Evolutionary conservation across 1,140 invertebrate species (phyloP).

Genomic region (Thereuonema tuberculata): DNA sequence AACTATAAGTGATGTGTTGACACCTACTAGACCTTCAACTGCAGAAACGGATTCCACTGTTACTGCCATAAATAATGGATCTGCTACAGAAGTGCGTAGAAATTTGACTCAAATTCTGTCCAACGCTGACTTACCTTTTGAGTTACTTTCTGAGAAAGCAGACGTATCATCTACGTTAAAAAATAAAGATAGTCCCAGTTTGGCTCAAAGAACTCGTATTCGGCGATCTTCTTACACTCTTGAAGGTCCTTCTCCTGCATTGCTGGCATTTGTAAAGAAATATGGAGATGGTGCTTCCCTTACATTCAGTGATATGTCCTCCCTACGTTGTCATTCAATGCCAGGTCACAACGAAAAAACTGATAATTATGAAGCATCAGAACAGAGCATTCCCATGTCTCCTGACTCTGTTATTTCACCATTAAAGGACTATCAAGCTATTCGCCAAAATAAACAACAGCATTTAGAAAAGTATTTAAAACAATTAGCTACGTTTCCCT

Average conservation of each 20-base stretch:
- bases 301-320: neutral
- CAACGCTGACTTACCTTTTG: neutral
- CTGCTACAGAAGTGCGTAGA: neutral
- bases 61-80: neutral
- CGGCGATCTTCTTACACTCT: conserved; percentile 8
- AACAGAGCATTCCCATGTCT: too few species aligned
- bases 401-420: too few species aligned
- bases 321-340: neutral
- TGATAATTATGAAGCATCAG: too few species aligned
- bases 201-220: neutral
- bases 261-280: neutral
- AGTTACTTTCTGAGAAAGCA: neutral
- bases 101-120: neutral
- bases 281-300: neutral
- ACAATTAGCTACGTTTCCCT: neutral
- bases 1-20: neutral
- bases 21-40: neutral
- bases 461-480: neutral
- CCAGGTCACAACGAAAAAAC: too few species aligned
- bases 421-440: too few species aligned
- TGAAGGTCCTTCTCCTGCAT: conserved; percentile 6
- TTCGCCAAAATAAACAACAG: neutral
- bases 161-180: neutral
- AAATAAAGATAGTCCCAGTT: neutral
- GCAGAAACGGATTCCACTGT: neutral